Evolutionary conservation across 2,888 invertebrate species (phyloP).

Genomic region (Campoplex capitator): DNA sequence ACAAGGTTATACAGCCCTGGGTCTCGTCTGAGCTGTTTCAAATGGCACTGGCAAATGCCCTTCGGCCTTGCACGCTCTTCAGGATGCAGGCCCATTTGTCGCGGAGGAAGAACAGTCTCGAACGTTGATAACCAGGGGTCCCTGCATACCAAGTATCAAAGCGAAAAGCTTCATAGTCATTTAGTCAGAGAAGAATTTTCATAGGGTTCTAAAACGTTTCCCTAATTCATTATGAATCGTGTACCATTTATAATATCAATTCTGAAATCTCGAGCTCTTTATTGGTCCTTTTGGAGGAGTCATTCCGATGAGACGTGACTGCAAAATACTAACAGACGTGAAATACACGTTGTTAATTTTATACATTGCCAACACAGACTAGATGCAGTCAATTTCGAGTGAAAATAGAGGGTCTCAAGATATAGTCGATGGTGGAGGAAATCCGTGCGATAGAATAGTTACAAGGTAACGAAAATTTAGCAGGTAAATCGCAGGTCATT

Average conservation of each 20-base stretch:
- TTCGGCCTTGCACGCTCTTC: slow-evolving; percentile 23
- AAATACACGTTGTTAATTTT: too few species aligned
- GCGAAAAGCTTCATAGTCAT: neutral
- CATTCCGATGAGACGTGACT: neutral
- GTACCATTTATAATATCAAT: neutral
- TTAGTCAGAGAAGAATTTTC: neutral
- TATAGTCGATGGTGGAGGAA: neutral
- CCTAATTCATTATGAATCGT: neutral
- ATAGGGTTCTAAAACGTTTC: neutral
- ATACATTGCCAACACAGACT: too few species aligned
- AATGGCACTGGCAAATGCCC: slow-evolving; percentile 38
- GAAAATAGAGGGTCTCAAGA: neutral
- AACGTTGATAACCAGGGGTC: slow-evolving; percentile 15
- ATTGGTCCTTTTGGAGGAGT: too few species aligned
- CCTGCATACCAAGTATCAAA: slow-evolving; percentile 3
- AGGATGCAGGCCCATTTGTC: slow-evolving; percentile 30
- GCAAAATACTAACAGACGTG: neutral
- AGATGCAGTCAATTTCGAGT: too few species aligned
- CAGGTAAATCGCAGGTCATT: slow-evolving; percentile 36
- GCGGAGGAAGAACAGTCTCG: slow-evolving; percentile 4
- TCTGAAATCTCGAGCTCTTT: neutral
- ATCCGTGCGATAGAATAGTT: neutral
- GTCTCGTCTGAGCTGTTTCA: slow-evolving; percentile 32
- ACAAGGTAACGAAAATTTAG: neutral
- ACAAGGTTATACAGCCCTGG: slow-evolving; percentile 16